phyloP scores from a whole-genome alignment of 1,140 invertebrate species.

The Triops cancriformis region DNA sequence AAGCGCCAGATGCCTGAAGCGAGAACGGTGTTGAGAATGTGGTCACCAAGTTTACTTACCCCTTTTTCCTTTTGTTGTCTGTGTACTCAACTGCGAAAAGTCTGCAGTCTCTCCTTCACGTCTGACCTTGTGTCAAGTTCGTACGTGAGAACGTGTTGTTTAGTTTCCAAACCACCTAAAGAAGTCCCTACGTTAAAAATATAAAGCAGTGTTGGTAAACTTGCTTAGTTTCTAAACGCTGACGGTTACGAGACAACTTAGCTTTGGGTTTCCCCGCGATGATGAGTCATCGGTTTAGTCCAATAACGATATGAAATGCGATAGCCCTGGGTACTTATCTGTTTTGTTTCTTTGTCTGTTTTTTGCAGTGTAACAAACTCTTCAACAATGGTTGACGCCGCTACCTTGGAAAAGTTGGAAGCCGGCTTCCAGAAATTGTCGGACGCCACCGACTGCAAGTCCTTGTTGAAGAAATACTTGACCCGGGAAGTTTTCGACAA shows the following conservation, averaged over 20 bases:
- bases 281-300: not conserved
- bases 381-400: constrained; percentile 70
- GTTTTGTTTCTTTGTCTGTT: not conserved
- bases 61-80: no score
- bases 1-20: not conserved
- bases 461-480: constrained; percentile 87
- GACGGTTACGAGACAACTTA: not conserved
- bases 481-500: constrained; percentile 81
- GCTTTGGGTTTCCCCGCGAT: not conserved
- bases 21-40: not conserved
- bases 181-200: no score
- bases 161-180: no score
- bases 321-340: not conserved
- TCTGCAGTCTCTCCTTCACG: no score
- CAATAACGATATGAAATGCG: not conserved
- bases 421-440: constrained; percentile 78
- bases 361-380: not conserved
- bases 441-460: constrained; percentile 76
- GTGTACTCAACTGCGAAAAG: no score
- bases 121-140: no score
- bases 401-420: constrained; percentile 78
- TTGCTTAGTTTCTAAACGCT: not conserved
- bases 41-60: not conserved
- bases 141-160: no score
- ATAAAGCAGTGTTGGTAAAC: not conserved